Evolutionary conservation across 2,797 vertebrate species (phyloP), one percentile per base, ranked within the genome.

Genomic region (Xiphorhynchus erythropygius): DNA sequence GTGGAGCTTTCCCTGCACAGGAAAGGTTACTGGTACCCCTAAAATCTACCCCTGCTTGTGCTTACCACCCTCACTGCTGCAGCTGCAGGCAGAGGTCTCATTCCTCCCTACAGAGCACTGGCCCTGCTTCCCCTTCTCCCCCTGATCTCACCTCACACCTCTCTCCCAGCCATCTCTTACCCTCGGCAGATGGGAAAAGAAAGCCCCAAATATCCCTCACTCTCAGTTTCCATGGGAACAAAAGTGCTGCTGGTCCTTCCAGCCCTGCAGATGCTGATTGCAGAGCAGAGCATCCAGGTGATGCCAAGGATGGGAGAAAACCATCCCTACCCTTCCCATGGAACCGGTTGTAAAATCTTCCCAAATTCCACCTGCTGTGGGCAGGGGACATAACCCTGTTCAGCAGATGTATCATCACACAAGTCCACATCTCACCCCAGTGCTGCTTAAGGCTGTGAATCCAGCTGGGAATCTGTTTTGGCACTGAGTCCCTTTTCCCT

Each of bases 211-310:
- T 64, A 85, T 69, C 67, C 42, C 3, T 64, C 41, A 1, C 60
- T 86, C 88, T 0, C 15, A 37, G 96, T 97, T 97, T 94, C 93
- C 96, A 97, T 96, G 88, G 96, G 94, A 96, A 97, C 95, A 33
- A 16, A 81, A 94, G 84, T 27, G 81, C 90, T 85, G 84, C 84
- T 56, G 79, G 89, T 95, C 85, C 76, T 95, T 77, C 92, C 86
- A 71, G 86, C 91, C 87, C 82, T 89, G 94, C 94, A 87, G 86
- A 81, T 94, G 91, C 83, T 62, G 96, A 84, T 9, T 91, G 49
- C 80, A 60, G 82, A 80, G 87, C 65, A 41, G 5, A 91, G 47
- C 83, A 80, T 35, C 37, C 44, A 3, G 5, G 53, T 0, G 0
- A 60, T 73, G 88, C 46, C 55, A 33, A 91, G 69, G 80, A 46